These are phyloP conservation scores for Drosophila yakuba DNA, from an alignment of 1,140 invertebrate species.

Conservation along the genomic window DNA sequence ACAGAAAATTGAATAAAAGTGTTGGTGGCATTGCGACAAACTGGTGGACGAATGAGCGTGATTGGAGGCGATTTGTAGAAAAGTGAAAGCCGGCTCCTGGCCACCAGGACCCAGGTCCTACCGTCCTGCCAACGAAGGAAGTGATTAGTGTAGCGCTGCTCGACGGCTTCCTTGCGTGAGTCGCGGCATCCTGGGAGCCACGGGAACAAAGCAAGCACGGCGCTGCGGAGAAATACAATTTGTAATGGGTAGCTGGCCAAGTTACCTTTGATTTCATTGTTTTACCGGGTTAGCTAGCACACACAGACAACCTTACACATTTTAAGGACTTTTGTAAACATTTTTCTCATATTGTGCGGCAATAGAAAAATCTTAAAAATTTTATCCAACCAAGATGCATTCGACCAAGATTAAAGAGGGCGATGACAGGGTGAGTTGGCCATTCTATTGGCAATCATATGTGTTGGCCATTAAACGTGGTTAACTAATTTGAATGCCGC, in stretches of 20 bases:
- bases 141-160: constrained; percentile 65
- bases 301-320: not conserved
- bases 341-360: constrained; percentile 20
- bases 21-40: constrained; percentile 80
- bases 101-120: constrained; percentile 20
- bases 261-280: constrained; percentile 58
- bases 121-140: constrained; percentile 44
- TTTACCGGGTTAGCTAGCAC: constrained; percentile 16
- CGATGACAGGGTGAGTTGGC: constrained; percentile 67
- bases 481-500: constrained; percentile 39
- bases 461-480: constrained; percentile 26
- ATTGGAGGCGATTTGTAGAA: constrained; percentile 67
- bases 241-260: constrained; percentile 46
- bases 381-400: constrained; percentile 57
- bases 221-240: constrained; percentile 62
- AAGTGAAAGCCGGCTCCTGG: constrained; percentile 29
- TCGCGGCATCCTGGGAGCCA: constrained; percentile 26
- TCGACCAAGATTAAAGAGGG: constrained; percentile 66
- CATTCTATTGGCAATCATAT: not conserved
- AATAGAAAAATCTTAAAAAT: constrained; percentile 33
- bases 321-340: constrained; percentile 32
- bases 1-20: constrained; percentile 82
- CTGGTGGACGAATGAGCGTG: constrained; percentile 73
- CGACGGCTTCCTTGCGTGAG: constrained; percentile 31
- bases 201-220: constrained; percentile 58